phyloP scores from a whole-genome alignment of 2,113 vertebrate species.

The Anarhynchus alexandrinus region DNA sequence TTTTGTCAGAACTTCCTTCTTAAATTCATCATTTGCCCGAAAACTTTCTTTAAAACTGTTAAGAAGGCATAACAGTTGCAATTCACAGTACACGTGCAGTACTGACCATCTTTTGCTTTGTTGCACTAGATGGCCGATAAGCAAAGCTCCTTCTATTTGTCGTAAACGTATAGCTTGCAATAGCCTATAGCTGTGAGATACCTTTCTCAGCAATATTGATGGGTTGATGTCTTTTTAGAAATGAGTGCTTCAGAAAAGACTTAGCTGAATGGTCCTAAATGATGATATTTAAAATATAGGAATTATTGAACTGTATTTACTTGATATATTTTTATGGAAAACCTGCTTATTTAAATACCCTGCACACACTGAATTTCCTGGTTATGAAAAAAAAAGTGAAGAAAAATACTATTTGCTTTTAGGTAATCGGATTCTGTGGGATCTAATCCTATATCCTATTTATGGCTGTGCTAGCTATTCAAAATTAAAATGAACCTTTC shows the following conservation, averaged over 20 bases:
- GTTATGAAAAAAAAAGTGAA: slow-evolving; percentile 58
- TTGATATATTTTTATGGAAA: slow-evolving; percentile 18
- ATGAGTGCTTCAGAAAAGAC: background rate
- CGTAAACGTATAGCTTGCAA: background rate
- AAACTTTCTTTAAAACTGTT: background rate
- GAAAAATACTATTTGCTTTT: slow-evolving; percentile 84
- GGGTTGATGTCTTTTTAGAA: background rate
- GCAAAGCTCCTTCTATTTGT: background rate
- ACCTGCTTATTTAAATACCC: slow-evolving; percentile 41
- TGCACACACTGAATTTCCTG: slow-evolving; percentile 30
- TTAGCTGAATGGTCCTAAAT: background rate
- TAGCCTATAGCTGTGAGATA: background rate
- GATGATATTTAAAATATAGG: slow-evolving; percentile 12
- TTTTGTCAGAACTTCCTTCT: background rate
- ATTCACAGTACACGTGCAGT: background rate
- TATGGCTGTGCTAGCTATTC: slow-evolving; percentile 86
- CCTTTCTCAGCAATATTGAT: background rate
- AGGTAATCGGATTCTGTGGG: slow-evolving; percentile 90
- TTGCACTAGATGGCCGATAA: background rate
- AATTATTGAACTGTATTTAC: background rate
- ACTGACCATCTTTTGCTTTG: background rate
- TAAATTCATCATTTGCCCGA: background rate
- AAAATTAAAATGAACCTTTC: slow-evolving; percentile 98
- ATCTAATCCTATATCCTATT: slow-evolving; percentile 94
- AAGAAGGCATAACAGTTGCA: background rate